These are phyloP conservation scores for Leptocoma aspasia DNA, from an alignment of 2,113 vertebrate species.

Conservation along the genomic window DNA sequence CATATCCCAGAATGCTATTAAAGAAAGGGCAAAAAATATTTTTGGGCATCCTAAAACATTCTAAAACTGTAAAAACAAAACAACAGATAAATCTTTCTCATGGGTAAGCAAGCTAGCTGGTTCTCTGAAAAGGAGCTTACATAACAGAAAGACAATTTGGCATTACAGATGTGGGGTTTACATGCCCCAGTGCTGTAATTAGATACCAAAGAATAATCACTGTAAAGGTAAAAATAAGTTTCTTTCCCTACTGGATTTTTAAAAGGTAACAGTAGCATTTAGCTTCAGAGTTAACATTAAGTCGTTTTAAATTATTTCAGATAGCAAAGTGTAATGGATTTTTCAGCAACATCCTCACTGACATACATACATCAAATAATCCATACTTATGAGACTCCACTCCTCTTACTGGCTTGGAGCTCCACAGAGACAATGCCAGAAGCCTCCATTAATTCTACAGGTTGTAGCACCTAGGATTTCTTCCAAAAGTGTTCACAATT, in stretches of 20 bases:
- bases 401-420: neutral
- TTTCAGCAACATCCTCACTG: neutral
- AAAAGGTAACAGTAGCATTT: neutral
- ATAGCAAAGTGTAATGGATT: neutral
- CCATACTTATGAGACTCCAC: neutral
- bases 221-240: neutral
- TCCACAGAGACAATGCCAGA: neutral
- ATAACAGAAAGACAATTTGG: neutral
- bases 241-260: neutral
- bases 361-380: neutral
- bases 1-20: neutral
- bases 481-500: neutral
- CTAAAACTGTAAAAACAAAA: neutral
- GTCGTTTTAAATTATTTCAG: neutral
- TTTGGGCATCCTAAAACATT: neutral
- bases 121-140: neutral
- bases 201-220: neutral
- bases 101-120: neutral
- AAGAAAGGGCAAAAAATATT: neutral
- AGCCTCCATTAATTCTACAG: neutral
- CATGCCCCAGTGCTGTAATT: neutral
- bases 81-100: neutral
- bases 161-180: neutral
- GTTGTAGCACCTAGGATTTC: neutral
- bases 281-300: neutral